These are phyloP conservation scores for Cerastis leucographa DNA, from an alignment of 2,888 invertebrate genomes.

Conservation along the genomic window DNA sequence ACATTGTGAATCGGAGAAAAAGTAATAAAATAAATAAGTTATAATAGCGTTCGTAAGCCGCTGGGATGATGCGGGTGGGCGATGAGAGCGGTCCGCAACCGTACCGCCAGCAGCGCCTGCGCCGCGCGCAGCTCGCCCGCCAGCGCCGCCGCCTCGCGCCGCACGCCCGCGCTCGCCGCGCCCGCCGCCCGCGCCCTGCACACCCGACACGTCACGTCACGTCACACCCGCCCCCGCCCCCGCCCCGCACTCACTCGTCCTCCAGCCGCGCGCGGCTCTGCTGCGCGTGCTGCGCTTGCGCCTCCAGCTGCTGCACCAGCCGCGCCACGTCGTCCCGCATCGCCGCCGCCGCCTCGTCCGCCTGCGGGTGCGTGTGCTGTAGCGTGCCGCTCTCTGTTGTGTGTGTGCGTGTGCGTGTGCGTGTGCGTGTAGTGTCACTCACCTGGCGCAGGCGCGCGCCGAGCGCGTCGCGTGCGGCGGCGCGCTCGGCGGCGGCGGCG, in stretches of 20 bases:
- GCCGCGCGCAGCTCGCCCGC: background rate
- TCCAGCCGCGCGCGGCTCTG: slow-evolving; percentile 35
- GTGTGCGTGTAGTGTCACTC: background rate
- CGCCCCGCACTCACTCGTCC: slow-evolving; percentile 33
- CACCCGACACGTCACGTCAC: background rate
- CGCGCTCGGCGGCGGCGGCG: slow-evolving; percentile 63
- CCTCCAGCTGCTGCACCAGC: slow-evolving; percentile 65
- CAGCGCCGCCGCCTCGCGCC: background rate
- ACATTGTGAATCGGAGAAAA: background rate
- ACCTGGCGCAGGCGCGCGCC: slow-evolving; percentile 30
- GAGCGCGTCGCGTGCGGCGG: slow-evolving; percentile 47
- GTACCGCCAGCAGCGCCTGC: slow-evolving; percentile 26
- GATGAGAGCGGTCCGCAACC: background rate
- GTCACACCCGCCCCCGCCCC: background rate
- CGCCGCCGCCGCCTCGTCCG: slow-evolving; percentile 56
- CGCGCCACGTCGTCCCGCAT: slow-evolving; percentile 70
- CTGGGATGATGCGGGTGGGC: background rate
- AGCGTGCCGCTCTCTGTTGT: background rate
- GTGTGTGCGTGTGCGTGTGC: slow-evolving; percentile 34
- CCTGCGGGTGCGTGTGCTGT: slow-evolving; percentile 52
- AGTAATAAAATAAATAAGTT: background rate
- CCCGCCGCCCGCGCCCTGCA: slow-evolving; percentile 31
- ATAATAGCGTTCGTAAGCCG: background rate
- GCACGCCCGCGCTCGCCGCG: background rate
- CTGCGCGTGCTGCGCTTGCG: slow-evolving; percentile 45